phyloP scores from a whole-genome alignment of 2,113 vertebrate genomes.

The Haemorhous mexicanus region DNA sequence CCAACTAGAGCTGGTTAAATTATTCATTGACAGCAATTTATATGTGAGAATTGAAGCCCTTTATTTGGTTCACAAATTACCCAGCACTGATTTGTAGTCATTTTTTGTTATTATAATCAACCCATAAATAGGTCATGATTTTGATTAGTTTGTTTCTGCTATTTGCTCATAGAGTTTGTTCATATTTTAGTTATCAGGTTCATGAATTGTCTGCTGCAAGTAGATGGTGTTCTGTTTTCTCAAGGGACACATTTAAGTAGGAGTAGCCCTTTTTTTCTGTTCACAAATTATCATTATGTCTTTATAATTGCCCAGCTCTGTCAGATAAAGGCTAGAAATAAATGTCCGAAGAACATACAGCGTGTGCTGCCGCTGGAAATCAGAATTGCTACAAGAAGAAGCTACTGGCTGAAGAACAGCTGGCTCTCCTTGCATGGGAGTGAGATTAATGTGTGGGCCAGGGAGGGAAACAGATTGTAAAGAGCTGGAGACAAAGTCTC shows the following conservation, averaged over 20 bases:
- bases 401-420: background rate
- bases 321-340: conserved; percentile 6
- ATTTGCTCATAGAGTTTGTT: background rate
- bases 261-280: background rate
- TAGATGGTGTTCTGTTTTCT: background rate
- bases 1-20: conserved; percentile 10
- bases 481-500: background rate
- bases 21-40: conserved; percentile 22
- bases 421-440: background rate
- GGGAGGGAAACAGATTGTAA: background rate
- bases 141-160: conserved; percentile 20
- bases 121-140: conserved; percentile 1
- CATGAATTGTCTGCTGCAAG: background rate
- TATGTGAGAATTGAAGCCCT: background rate
- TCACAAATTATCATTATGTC: background rate
- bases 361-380: background rate
- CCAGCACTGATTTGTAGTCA: background rate
- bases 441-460: accelerated
- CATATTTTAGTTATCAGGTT: background rate
- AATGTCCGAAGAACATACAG: background rate
- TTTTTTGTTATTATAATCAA: conserved; percentile 20
- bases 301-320: background rate
- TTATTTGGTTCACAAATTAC: conserved; percentile 36
- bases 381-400: background rate
- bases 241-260: background rate